Percentiles rank a stretch among this genome's conserved stretches.
Conservation (phyloP, 1,140 invertebrate species). For the Cotesia chilonis region DNA sequence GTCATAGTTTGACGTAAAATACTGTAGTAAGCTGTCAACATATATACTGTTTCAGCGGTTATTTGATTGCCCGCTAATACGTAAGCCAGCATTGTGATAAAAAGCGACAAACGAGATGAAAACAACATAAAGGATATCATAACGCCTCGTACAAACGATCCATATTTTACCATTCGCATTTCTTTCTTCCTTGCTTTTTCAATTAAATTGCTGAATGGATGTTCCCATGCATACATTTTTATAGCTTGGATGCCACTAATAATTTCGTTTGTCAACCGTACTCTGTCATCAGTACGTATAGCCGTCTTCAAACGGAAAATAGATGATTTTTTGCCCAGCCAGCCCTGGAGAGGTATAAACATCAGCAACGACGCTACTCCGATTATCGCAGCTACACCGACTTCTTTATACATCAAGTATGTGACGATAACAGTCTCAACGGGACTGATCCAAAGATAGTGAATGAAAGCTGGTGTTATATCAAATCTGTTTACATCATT, state of each 20-base stretch:
- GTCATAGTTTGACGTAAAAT: constrained; percentile 77
- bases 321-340: constrained; percentile 72
- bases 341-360: constrained; percentile 85
- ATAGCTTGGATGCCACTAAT: constrained; percentile 82
- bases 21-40: constrained; percentile 78
- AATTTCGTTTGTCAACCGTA: constrained; percentile 86
- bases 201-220: constrained; percentile 79
- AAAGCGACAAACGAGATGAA: constrained; percentile 80
- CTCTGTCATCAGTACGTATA: constrained; percentile 80
- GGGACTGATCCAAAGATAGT: constrained; percentile 78
- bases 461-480: constrained; percentile 71
- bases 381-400: constrained; percentile 77
- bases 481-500: constrained; percentile 84
- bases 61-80: constrained; percentile 71
- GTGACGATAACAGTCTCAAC: constrained; percentile 79
- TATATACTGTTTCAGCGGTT: constrained; percentile 80
- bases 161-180: constrained; percentile 73
- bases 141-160: constrained; percentile 74
- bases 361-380: constrained; percentile 82
- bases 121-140: constrained; percentile 76
- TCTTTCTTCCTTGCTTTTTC: constrained; percentile 68
- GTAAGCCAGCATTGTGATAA: constrained; percentile 81
- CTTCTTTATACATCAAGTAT: constrained; percentile 78
- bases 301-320: constrained; percentile 69
- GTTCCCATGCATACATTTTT: constrained; percentile 94